Conservation (phyloP, 1,140 invertebrate species). For the Bombus haemorrhoidalis region DNA sequence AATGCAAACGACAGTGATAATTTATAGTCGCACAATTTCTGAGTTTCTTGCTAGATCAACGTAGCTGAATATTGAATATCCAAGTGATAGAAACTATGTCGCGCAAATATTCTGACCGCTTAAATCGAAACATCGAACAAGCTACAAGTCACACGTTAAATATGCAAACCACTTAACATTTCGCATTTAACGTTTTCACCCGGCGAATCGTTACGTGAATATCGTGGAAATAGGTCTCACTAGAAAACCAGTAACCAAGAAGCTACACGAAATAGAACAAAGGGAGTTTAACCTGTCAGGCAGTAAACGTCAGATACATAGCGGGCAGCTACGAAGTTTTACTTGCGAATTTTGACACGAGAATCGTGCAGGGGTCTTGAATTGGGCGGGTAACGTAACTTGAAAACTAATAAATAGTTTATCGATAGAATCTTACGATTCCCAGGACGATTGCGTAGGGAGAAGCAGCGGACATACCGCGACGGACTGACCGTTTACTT, state of each 20-base stretch:
- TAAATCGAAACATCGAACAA: no score
- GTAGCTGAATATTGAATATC: no score
- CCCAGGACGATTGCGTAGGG: slow-evolving; percentile 45
- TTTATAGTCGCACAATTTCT: no score
- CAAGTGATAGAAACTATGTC: no score
- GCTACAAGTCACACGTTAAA: no score
- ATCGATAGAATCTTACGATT: slow-evolving; percentile 49
- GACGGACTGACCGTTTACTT: slow-evolving; percentile 69
- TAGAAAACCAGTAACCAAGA: neutral
- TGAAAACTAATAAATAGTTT: slow-evolving; percentile 51
- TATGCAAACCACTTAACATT: no score
- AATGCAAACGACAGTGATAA: no score
- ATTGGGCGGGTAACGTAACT: slow-evolving; percentile 1
- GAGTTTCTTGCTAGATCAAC: no score
- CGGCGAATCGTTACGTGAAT: no score
- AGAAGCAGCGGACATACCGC: slow-evolving; percentile 34
- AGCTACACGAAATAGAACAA: neutral
- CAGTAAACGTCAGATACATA: neutral
- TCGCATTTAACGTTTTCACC: no score
- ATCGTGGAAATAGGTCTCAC: no score
- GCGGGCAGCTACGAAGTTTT: neutral
- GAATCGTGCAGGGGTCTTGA: neutral
- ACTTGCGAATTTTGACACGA: slow-evolving; percentile 27
- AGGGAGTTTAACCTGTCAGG: neutral
- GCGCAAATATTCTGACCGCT: no score